Percentiles rank a stretch among this genome's conserved stretches.
phyloP scores from a whole-genome alignment of 2,797 vertebrate genomes.

The Distichodus sexfasciatus region DNA sequence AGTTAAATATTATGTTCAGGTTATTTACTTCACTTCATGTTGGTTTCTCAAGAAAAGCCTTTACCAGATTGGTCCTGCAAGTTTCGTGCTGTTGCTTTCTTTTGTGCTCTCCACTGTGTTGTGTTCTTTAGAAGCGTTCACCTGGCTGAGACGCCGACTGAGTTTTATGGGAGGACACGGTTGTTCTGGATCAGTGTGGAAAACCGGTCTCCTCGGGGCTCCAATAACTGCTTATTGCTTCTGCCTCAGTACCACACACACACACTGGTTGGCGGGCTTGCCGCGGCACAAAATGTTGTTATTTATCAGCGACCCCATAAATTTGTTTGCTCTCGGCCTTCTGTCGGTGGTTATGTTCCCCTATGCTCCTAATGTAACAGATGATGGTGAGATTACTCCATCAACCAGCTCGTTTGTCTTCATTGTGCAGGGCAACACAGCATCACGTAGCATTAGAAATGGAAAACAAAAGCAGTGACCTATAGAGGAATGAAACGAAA shows the following conservation, averaged over 20 bases:
- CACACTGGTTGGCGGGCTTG: neutral
- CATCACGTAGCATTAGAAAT: neutral
- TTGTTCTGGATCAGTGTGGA: slow-evolving; percentile 4
- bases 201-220: slow-evolving; percentile 37
- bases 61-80: too few relatives aligned
- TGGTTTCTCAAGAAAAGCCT: too few relatives aligned
- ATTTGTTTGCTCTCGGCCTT: neutral
- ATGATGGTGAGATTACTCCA: slow-evolving; percentile 37
- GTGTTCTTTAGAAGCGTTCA: neutral
- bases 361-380: slow-evolving; percentile 21
- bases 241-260: slow-evolving; percentile 38
- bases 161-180: neutral
- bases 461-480: too few relatives aligned
- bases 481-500: too few relatives aligned
- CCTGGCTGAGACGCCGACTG: neutral
- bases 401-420: slow-evolving; percentile 27
- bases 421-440: neutral
- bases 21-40: too few relatives aligned
- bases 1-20: too few relatives aligned
- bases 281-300: neutral
- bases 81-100: too few relatives aligned
- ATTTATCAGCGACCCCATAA: slow-evolving; percentile 2
- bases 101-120: neutral
- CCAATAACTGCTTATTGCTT: slow-evolving; percentile 44
- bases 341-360: slow-evolving; percentile 24